These are phyloP conservation scores for Liopterus haemorrhoidalis DNA, from an alignment of 2,888 invertebrate genomes.

Conservation along the genomic window DNA sequence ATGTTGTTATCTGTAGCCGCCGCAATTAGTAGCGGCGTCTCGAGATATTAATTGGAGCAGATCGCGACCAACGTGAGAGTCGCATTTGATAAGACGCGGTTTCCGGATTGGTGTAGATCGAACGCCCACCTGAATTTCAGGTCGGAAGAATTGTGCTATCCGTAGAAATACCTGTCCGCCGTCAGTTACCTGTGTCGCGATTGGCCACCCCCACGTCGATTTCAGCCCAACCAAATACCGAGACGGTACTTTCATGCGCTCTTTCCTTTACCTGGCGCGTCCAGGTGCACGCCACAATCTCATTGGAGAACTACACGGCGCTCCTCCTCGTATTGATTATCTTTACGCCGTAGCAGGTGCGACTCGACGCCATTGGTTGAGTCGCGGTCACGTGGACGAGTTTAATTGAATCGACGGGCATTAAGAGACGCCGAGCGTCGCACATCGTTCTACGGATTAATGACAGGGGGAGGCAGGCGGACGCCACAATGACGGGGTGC, in stretches of 20 bases:
- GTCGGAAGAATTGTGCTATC: neutral
- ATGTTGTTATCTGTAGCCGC: no score
- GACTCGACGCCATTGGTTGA: slow-evolving; percentile 40
- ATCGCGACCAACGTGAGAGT: no score
- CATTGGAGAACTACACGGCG: slow-evolving; percentile 32
- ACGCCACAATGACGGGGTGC: no score
- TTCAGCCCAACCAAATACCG: slow-evolving; percentile 5
- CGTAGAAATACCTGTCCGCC: neutral
- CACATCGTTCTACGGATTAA: no score
- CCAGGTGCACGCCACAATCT: slow-evolving; percentile 39
- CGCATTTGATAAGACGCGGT: no score
- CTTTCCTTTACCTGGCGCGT: slow-evolving; percentile 1
- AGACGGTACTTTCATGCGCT: slow-evolving; percentile 8
- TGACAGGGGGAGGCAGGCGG: no score
- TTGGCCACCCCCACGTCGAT: neutral
- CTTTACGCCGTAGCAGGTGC: slow-evolving; percentile 44
- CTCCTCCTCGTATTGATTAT: slow-evolving; percentile 44
- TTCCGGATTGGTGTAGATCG: neutral
- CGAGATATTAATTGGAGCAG: no score
- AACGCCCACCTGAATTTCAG: slow-evolving; percentile 5
- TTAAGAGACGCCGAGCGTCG: no score
- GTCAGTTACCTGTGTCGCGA: neutral
- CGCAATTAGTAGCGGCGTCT: no score
- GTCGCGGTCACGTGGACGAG: slow-evolving; percentile 27
- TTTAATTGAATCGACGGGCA: slow-evolving; percentile 35